These are phyloP conservation scores for Trissolcus basalis DNA, from an alignment of 1,140 invertebrate species.

Conservation along the genomic window DNA sequence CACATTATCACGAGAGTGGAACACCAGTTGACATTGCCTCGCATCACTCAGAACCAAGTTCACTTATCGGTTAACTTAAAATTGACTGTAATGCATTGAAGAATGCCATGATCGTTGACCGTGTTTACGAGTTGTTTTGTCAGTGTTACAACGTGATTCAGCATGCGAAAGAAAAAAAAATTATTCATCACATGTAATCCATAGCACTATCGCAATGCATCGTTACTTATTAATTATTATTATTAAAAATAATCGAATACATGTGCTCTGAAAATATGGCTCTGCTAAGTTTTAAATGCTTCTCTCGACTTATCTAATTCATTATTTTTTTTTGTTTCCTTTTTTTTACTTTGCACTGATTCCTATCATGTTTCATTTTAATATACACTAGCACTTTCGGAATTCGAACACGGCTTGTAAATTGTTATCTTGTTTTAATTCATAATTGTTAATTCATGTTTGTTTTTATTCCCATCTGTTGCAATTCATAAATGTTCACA, in stretches of 20 bases:
- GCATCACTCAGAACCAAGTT: no score
- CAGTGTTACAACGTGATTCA: slow-evolving; percentile 26
- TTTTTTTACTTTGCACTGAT: slow-evolving; percentile 15
- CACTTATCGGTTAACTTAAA: slow-evolving; percentile 1
- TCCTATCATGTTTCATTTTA: slow-evolving; percentile 47
- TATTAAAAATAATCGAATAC: slow-evolving; percentile 38
- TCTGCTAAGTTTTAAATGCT: slow-evolving; percentile 58
- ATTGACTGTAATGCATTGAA: slow-evolving; percentile 33
- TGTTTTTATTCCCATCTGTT: slow-evolving; percentile 1
- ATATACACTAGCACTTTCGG: slow-evolving; percentile 63
- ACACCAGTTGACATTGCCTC: no score
- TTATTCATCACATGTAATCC: slow-evolving; percentile 33
- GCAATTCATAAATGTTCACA: slow-evolving; percentile 3
- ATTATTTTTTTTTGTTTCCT: neutral
- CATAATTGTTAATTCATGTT: slow-evolving; percentile 34
- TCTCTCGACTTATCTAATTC: slow-evolving; percentile 38
- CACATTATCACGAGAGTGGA: no score
- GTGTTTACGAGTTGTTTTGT: slow-evolving; percentile 27
- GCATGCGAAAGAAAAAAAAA: slow-evolving; percentile 29
- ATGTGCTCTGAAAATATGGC: slow-evolving; percentile 51
- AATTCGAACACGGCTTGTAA: slow-evolving; percentile 59
- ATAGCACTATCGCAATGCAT: slow-evolving; percentile 37
- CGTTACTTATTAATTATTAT: slow-evolving; percentile 15
- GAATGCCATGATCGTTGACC: slow-evolving; percentile 28
- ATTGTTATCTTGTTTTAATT: slow-evolving; percentile 3